These are phyloP conservation scores for Cephus nigrinus DNA, from an alignment of 2,888 invertebrate genomes.

Conservation along the genomic window DNA sequence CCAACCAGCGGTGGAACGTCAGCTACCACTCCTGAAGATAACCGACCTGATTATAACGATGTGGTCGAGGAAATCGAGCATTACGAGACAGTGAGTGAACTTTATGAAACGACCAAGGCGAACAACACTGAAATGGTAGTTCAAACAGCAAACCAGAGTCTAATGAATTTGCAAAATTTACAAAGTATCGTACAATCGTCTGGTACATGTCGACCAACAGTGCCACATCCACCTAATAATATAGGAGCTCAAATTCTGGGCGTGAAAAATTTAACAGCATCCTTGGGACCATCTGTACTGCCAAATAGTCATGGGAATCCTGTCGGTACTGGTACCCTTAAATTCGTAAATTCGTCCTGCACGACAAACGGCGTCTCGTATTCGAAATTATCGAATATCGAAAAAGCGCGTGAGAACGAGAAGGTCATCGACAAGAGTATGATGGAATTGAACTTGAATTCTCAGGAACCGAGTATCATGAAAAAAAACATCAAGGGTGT, in stretches of 20 bases:
- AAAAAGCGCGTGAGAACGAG: slow-evolving; percentile 21
- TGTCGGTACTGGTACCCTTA: slow-evolving; percentile 11
- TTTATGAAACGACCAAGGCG: slow-evolving; percentile 28
- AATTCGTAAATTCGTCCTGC: slow-evolving; percentile 22
- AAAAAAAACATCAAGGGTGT: slow-evolving; percentile 62
- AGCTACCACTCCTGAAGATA: background rate
- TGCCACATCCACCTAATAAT: slow-evolving; percentile 27
- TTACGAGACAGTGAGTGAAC: slow-evolving; percentile 38
- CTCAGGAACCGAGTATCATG: slow-evolving; percentile 36
- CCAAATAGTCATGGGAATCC: slow-evolving; percentile 26
- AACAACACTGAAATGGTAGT: slow-evolving; percentile 20
- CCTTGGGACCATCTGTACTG: slow-evolving; percentile 31
- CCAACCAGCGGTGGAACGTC: slow-evolving; percentile 22
- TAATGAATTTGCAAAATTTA: slow-evolving; percentile 49
- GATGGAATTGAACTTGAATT: slow-evolving; percentile 55
- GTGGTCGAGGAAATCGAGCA: slow-evolving; percentile 24
- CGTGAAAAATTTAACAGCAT: slow-evolving; percentile 51
- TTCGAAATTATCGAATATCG: slow-evolving; percentile 25
- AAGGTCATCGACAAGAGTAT: slow-evolving; percentile 48
- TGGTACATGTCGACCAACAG: slow-evolving; percentile 18
- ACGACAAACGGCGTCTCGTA: slow-evolving; percentile 12
- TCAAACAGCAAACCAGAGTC: slow-evolving; percentile 53
- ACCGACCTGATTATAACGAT: background rate
- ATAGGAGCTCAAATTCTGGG: slow-evolving; percentile 57
- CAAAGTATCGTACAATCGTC: slow-evolving; percentile 45